These are phyloP conservation scores for Pempheris klunzingeri DNA, from an alignment of 2,797 vertebrate species.

Conservation along the genomic window DNA sequence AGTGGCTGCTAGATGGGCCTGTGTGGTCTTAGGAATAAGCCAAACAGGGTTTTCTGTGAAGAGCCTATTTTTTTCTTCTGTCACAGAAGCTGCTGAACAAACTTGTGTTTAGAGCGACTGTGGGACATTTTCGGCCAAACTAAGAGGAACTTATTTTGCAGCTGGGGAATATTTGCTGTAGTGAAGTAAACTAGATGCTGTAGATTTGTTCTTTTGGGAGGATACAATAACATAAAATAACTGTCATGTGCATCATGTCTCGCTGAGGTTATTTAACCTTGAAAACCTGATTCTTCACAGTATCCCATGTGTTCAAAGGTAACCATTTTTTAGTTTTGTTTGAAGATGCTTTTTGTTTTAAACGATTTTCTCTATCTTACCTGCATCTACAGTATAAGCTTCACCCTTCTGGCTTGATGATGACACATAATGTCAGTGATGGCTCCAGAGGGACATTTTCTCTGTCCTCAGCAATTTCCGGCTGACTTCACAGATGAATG, in stretches of 20 bases:
- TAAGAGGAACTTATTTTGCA: neutral
- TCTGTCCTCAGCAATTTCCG: conserved; percentile 41
- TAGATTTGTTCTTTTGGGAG: neutral
- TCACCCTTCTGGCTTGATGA: conserved; percentile 2
- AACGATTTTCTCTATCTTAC: neutral
- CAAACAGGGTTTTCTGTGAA: neutral
- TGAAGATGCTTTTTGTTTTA: neutral
- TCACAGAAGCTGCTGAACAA: conserved; percentile 14
- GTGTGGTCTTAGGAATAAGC: neutral
- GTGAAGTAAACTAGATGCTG: neutral
- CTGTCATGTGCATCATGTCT: neutral
- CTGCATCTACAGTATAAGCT: neutral
- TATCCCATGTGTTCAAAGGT: neutral
- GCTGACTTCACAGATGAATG: conserved; percentile 30
- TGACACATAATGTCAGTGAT: conserved; percentile 16
- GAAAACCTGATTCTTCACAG: neutral
- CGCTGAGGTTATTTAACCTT: neutral
- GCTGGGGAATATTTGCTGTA: conserved; percentile 2
- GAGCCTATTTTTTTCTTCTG: conserved; percentile 4
- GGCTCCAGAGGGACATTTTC: conserved; percentile 17
- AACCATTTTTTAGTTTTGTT: neutral
- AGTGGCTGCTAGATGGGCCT: neutral
- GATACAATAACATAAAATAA: neutral
- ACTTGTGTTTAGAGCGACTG: conserved; percentile 20
- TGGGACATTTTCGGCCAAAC: conserved; percentile 33